A percentile compares a stretch with the other conserved stretches of the same genome.
phyloP scores from a whole-genome alignment of 1,140 invertebrate genomes.

The Heliconius nattereri region DNA sequence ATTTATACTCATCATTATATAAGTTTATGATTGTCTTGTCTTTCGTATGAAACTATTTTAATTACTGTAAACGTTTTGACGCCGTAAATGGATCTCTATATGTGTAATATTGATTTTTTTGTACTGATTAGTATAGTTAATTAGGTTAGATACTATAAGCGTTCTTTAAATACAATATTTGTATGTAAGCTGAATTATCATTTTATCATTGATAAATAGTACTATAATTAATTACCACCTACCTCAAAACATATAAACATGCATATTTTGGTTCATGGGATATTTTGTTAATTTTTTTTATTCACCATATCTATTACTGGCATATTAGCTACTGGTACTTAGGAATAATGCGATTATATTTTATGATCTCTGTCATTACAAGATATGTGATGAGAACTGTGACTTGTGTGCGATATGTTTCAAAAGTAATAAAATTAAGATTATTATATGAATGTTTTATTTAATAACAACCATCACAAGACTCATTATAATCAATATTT shows the following conservation, averaged over 20 bases:
- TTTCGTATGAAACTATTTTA: neutral
- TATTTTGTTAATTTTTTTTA: neutral
- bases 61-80: neutral
- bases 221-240: neutral
- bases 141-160: neutral
- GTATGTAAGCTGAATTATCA: neutral
- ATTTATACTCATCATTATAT: neutral
- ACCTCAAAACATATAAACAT: neutral
- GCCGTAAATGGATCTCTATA: neutral
- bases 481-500: neutral
- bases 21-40: neutral
- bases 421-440: neutral
- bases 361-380: neutral
- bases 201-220: neutral
- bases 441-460: neutral
- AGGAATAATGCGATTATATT: neutral
- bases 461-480: neutral
- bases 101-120: neutral
- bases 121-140: slow-evolving; percentile 6
- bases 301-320: neutral
- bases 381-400: neutral
- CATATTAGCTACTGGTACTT: neutral
- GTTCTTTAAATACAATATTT: neutral
- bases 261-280: neutral
- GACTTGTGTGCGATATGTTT: neutral